phyloP scores from a whole-genome alignment of 2,888 invertebrate genomes.

The Coenonympha arcania region DNA sequence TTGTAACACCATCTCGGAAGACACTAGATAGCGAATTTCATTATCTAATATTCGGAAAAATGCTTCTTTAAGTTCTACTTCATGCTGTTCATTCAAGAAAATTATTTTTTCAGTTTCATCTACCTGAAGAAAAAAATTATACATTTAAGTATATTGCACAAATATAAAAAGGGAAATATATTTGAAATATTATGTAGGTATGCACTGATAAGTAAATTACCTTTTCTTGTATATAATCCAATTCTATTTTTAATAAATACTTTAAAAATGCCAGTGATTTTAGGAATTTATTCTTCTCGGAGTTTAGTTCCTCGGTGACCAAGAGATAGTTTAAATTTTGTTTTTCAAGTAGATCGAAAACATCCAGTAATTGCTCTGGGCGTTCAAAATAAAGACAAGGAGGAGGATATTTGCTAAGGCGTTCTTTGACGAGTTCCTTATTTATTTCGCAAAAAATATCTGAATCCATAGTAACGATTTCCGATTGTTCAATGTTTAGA shows the following conservation, averaged over 20 bases:
- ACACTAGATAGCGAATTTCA: conserved; percentile 70
- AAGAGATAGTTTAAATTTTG: conserved; percentile 66
- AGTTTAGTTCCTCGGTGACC: conserved; percentile 57
- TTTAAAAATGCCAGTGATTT: conserved; percentile 49
- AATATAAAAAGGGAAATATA: neutral
- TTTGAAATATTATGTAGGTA: neutral
- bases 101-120: conserved; percentile 49
- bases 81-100: conserved; percentile 44
- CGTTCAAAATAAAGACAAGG: conserved; percentile 57
- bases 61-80: conserved; percentile 51
- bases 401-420: conserved; percentile 43
- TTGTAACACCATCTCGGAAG: conserved; percentile 75
- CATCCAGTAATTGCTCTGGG: conserved; percentile 50
- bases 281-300: conserved; percentile 57
- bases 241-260: conserved; percentile 41
- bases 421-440: conserved; percentile 37
- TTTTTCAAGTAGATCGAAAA: conserved; percentile 56
- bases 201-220: conserved; percentile 31
- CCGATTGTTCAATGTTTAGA: conserved; percentile 41
- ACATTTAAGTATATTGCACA: neutral
- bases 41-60: conserved; percentile 55
- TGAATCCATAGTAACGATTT: conserved; percentile 48
- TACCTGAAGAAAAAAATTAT: conserved; percentile 41
- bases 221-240: conserved; percentile 53
- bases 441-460: conserved; percentile 52